phyloP scores from a whole-genome alignment of 1,140 invertebrate species.

The Drosophila ambigua region DNA sequence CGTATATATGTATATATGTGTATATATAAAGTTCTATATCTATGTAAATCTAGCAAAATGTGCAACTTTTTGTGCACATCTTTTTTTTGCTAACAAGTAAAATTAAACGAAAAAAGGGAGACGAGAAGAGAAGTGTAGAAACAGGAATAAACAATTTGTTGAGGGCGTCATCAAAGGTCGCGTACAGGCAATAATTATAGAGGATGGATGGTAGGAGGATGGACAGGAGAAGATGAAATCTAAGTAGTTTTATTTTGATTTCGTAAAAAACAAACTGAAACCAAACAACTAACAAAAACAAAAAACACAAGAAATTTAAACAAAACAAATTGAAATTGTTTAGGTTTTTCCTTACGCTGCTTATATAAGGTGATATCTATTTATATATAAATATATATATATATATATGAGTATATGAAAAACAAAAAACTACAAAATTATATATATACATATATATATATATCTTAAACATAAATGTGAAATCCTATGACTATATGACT shows the following conservation, averaged over 20 bases:
- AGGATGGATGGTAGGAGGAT: neutral
- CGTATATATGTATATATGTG: slow-evolving; percentile 13
- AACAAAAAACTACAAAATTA: slow-evolving; percentile 32
- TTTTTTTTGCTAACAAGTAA: slow-evolving; percentile 29
- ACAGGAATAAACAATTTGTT: slow-evolving; percentile 41
- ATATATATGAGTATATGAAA: slow-evolving; percentile 52
- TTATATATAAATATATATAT: slow-evolving; percentile 64
- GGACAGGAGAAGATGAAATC: slow-evolving; percentile 33
- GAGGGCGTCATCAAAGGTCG: slow-evolving; percentile 28
- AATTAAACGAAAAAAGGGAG: neutral
- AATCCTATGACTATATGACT: slow-evolving; percentile 78
- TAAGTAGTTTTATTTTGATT: slow-evolving; percentile 51
- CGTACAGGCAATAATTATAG: slow-evolving; percentile 65
- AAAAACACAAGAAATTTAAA: slow-evolving; percentile 37
- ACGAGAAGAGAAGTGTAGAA: slow-evolving; percentile 13
- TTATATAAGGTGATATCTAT: slow-evolving; percentile 80
- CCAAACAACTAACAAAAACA: slow-evolving; percentile 42
- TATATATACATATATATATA: slow-evolving; percentile 48
- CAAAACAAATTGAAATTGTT: slow-evolving; percentile 54
- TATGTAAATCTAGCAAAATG: slow-evolving; percentile 49
- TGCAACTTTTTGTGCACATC: slow-evolving; percentile 68
- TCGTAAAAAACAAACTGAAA: slow-evolving; percentile 21
- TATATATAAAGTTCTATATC: slow-evolving; percentile 36
- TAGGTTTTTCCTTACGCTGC: slow-evolving; percentile 79
- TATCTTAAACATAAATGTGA: slow-evolving; percentile 75